These are phyloP conservation scores for Tetragnatha montana DNA, from an alignment of 2,888 invertebrate species.

Conservation along the genomic window DNA sequence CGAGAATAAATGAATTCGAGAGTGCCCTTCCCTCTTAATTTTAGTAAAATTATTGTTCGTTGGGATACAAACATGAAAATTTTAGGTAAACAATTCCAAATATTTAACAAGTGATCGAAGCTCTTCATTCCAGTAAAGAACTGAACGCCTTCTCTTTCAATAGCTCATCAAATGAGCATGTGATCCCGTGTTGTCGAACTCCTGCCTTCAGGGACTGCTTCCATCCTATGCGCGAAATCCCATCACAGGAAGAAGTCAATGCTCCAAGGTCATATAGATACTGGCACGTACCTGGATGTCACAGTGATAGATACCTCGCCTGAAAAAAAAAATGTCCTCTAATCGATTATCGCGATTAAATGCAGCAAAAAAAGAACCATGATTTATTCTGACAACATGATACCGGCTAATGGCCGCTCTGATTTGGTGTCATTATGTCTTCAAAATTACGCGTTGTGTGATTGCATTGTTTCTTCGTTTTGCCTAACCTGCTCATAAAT, in stretches of 20 bases:
- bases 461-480: slow-evolving; percentile 3
- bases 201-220: too few relatives aligned
- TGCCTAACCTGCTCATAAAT: neutral
- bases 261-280: slow-evolving; percentile 16
- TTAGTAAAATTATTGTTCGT: too few relatives aligned
- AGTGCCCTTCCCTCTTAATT: too few relatives aligned
- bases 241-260: slow-evolving; percentile 1
- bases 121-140: too few relatives aligned
- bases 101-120: too few relatives aligned
- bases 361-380: neutral
- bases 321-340: neutral
- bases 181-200: fast-evolving
- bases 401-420: slow-evolving; percentile 40
- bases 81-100: too few relatives aligned
- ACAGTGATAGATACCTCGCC: too few relatives aligned
- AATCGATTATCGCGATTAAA: slow-evolving; percentile 60
- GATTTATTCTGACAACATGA: slow-evolving; percentile 65
- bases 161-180: too few relatives aligned
- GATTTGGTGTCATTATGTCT: slow-evolving; percentile 37
- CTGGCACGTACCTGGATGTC: too few relatives aligned
- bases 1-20: too few relatives aligned
- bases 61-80: too few relatives aligned
- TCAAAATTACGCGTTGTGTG: neutral
- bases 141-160: too few relatives aligned
- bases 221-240: neutral